A percentile compares a stretch with the other conserved stretches of the same genome.
phyloP scores from a whole-genome alignment of 1,140 invertebrate species.

The Melitaea cinxia region DNA sequence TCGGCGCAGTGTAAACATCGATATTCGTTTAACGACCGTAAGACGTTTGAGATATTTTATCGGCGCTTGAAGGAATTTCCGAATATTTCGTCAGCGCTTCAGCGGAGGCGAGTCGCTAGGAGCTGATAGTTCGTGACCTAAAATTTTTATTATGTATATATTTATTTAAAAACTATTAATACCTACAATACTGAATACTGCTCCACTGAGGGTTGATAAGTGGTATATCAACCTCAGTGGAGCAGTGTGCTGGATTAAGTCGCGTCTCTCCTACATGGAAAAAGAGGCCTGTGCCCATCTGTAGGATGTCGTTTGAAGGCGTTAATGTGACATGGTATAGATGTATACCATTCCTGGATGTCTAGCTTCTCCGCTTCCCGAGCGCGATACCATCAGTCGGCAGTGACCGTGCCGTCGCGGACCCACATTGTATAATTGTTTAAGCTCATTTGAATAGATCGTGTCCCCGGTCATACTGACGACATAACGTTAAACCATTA shows the following conservation, averaged over 20 bases:
- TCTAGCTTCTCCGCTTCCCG: constrained; percentile 3
- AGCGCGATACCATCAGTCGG: neutral
- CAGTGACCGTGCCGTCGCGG: neutral
- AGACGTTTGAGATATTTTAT: constrained; percentile 6
- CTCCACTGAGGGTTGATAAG: too few species aligned
- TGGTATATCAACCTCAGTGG: too few species aligned
- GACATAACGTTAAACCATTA: neutral
- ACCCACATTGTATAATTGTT: constrained; percentile 5
- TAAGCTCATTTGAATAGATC: neutral
- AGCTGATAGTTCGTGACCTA: too few species aligned
- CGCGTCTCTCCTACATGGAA: too few species aligned
- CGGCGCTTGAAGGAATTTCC: neutral
- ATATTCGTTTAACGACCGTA: neutral
- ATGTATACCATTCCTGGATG: neutral
- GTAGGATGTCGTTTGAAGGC: too few species aligned
- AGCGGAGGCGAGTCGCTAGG: neutral
- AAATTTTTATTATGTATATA: too few species aligned
- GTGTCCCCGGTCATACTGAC: neutral
- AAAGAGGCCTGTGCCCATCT: too few species aligned
- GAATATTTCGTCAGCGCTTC: constrained; percentile 12
- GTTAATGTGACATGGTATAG: too few species aligned
- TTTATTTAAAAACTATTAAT: too few species aligned
- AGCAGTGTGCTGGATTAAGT: too few species aligned
- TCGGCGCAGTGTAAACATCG: constrained; percentile 4
- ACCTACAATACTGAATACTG: too few species aligned